Evolutionary conservation across 2,113 vertebrate species (phyloP).

Genomic region (Serinus canaria): DNA sequence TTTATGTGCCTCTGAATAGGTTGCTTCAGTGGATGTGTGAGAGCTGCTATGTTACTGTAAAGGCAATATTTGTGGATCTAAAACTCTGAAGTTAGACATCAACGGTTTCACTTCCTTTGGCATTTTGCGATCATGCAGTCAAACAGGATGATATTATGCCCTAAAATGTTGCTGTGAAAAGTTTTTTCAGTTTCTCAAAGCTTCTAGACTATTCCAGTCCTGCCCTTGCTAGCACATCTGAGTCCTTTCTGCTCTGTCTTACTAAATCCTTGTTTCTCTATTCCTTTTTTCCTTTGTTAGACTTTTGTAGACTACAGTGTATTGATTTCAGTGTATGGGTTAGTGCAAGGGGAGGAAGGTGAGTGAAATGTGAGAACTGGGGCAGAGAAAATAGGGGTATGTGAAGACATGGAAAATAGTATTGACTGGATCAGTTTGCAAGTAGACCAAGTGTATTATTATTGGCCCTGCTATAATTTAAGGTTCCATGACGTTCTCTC

Average conservation of each 20-base stretch:
- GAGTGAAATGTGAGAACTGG: background rate
- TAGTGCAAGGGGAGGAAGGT: background rate
- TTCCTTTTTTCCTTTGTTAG: background rate
- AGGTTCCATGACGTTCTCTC: background rate
- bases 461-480: background rate
- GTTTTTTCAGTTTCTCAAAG: background rate
- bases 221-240: background rate
- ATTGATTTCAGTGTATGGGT: background rate
- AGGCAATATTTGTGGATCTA: constrained; percentile 35
- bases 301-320: background rate
- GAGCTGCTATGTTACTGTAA: background rate
- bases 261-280: background rate
- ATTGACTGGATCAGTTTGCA: background rate
- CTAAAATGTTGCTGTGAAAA: background rate
- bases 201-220: background rate
- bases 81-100: constrained; percentile 5
- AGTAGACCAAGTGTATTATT: background rate
- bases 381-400: background rate
- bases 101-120: constrained; percentile 45
- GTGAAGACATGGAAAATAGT: background rate
- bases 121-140: background rate
- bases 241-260: background rate
- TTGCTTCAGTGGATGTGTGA: constrained; percentile 3
- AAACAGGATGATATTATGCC: background rate
- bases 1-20: background rate